Base-by-base conservation (phyloP, 2,113 vertebrate species). In the Cacatua alba region DNA sequence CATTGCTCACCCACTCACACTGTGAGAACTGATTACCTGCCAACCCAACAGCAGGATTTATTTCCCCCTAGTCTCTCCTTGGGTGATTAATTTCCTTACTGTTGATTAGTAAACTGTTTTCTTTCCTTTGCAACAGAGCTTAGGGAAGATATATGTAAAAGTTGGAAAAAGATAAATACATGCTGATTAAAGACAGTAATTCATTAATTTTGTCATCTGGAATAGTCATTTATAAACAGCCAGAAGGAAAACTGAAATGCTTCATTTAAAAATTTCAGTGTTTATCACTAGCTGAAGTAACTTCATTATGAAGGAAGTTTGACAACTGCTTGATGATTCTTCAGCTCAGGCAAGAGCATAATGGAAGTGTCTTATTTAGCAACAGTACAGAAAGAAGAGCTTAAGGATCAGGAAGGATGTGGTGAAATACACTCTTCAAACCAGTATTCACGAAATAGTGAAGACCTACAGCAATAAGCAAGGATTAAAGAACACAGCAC, bases 21-120 rank as follows among this genome's bases (percentile, higher is more conserved):
- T 39, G 59, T 1, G 2, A 82, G 65, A 78, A 62, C 77, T 79
- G 94, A 96, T 94, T 94, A 96, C 74, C 94, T 96, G 95, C 86
- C 80, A 96, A 55, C 44, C 63, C 81, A 94, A 57, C 57, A 94
- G 94, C 43, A 91, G 74, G 83, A 96, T 94, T 93, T 95, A 87
- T 85, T 89, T 79, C 77, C 69, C 82, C 55, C 62, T 8, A 0
- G 77, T 62, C 80, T 92, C 88, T 94, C 80, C 70, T 76, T 33
- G 31, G 62, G 59, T 63, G 80, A 94, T 82, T 90, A 86, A 95
- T 90, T 96, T 55, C 85, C 69, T 89, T 69, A 82, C 74, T 84
- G 44, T 51, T 91, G 77, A 84, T 85, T 82, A 92, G 65, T 88
- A 89, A 92, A 93, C 86, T 59, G 44, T 57, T 89, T 94, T 85